phyloP scores from a whole-genome alignment of 2,113 vertebrate genomes.

The Pyrgilauda ruficollis region DNA sequence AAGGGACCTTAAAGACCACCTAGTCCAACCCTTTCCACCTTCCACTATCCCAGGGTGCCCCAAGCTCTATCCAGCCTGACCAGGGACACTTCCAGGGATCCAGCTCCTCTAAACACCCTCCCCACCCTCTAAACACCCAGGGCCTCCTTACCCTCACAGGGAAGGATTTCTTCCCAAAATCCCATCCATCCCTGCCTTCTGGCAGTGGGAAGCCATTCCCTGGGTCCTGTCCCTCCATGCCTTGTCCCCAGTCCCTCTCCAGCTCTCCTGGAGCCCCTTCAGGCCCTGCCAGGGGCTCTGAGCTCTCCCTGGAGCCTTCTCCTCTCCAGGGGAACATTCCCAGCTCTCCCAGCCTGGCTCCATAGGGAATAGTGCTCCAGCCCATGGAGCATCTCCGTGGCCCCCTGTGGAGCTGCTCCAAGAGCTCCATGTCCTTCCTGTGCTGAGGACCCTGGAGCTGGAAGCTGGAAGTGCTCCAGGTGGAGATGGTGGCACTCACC shows the following conservation, averaged over 20 bases:
- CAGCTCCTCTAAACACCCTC: background rate
- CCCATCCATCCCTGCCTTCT: background rate
- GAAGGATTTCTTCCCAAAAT: background rate
- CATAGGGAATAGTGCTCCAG: background rate
- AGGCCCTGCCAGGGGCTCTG: background rate
- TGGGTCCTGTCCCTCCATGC: background rate
- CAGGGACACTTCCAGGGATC: background rate
- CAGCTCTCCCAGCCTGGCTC: background rate
- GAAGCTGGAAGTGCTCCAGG: background rate
- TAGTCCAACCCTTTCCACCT: background rate
- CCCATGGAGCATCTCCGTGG: fast-evolving
- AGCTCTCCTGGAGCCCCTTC: background rate
- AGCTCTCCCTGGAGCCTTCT: background rate
- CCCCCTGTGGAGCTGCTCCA: background rate
- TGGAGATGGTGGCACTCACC: slow-evolving; percentile 77
- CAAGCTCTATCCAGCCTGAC: fast-evolving
- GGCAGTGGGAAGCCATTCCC: background rate
- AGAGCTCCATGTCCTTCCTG: background rate
- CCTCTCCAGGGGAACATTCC: fast-evolving
- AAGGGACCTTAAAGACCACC: fast-evolving
- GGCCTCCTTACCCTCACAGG: fast-evolving
- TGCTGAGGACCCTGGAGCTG: background rate
- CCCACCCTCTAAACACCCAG: background rate
- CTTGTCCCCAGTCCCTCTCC: background rate
- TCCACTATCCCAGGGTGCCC: fast-evolving